Percentiles rank a stretch among this genome's conserved stretches.
phyloP scores from a whole-genome alignment of 2,113 vertebrate genomes.

The Amphiprion percula region DNA sequence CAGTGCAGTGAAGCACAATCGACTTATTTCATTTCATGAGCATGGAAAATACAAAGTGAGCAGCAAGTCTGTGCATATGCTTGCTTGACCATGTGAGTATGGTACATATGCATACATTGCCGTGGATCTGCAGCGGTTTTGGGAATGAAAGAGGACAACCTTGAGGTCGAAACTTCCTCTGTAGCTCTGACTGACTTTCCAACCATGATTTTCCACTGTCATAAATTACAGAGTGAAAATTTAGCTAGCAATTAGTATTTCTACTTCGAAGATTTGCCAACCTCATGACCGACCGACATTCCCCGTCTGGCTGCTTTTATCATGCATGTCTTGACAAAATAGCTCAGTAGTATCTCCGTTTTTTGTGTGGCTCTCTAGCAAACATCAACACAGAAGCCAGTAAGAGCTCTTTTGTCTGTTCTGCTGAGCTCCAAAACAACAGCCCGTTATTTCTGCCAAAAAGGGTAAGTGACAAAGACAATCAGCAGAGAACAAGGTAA shows the following conservation, averaged over 20 bases:
- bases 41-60: conserved; percentile 59
- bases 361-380: conserved; percentile 3
- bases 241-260: conserved; percentile 72
- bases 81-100: conserved; percentile 22
- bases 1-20: conserved; percentile 42
- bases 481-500: conserved; percentile 33
- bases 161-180: conserved; percentile 72
- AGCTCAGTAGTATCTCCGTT: conserved; percentile 4
- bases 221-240: conserved; percentile 77
- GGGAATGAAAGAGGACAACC: conserved; percentile 62
- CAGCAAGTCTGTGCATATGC: conserved; percentile 38
- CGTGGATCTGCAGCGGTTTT: conserved; percentile 62
- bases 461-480: conserved; percentile 50
- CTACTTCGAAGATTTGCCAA: conserved; percentile 60
- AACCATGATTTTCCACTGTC: conserved; percentile 59
- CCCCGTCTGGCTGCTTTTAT: conserved; percentile 48
- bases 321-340: conserved; percentile 34
- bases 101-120: conserved; percentile 33
- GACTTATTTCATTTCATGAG: conserved; percentile 53
- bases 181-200: conserved; percentile 54
- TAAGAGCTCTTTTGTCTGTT: conserved; percentile 18
- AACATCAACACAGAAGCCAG: conserved; percentile 1
- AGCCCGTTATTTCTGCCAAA: conserved; percentile 29
- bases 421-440: conserved; percentile 28
- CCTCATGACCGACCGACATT: conserved; percentile 63